phyloP scores from a whole-genome alignment of 1,140 invertebrate species.

The Archegozetes longisetosus region DNA sequence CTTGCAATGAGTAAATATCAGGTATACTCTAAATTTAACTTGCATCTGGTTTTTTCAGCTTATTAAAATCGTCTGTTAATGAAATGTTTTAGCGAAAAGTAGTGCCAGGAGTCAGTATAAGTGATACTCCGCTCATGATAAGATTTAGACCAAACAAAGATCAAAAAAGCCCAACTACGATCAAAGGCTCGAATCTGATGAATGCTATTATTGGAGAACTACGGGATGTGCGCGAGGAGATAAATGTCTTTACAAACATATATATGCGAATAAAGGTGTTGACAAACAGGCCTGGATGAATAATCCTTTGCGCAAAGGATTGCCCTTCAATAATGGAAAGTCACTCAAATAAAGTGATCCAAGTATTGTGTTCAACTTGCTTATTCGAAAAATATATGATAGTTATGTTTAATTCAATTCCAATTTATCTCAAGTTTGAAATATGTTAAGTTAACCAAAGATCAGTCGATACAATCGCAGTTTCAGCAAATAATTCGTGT shows the following conservation, averaged over 20 bases:
- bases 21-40: neutral
- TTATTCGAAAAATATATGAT: too few species aligned
- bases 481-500: too few species aligned
- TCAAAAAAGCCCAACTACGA: neutral
- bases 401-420: too few species aligned
- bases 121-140: neutral
- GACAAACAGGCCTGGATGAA: conserved; percentile 2
- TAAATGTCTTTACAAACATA: conserved; percentile 4
- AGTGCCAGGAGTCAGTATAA: neutral
- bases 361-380: too few species aligned
- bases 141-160: neutral
- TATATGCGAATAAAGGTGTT: neutral
- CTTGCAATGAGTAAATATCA: neutral
- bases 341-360: too few species aligned
- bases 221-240: neutral
- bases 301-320: neutral
- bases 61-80: neutral
- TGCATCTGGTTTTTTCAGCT: neutral
- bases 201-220: conserved; percentile 4
- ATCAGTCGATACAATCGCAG: too few species aligned
- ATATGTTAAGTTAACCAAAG: too few species aligned
- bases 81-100: neutral
- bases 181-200: neutral
- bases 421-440: too few species aligned
- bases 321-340: neutral